phyloP scores from a whole-genome alignment of 2,888 invertebrate species.

The Hirtodrosophila duncani region DNA sequence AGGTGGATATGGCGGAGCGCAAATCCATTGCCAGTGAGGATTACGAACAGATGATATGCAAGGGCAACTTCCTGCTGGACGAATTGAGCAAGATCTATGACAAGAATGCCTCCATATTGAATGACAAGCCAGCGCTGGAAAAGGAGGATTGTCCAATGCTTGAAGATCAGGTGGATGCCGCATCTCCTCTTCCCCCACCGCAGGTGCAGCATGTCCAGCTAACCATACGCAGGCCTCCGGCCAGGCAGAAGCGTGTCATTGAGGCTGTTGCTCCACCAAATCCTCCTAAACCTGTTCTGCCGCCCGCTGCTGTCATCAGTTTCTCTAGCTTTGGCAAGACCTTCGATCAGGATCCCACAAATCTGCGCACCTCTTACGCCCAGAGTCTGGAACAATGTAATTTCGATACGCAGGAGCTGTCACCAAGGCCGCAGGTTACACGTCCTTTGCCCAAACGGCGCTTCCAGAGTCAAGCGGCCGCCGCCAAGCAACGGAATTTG shows the following conservation, averaged over 20 bases:
- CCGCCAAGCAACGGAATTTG: conserved; percentile 69
- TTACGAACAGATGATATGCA: conserved; percentile 71
- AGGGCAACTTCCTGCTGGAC: conserved; percentile 78
- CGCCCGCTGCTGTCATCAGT: conserved; percentile 30
- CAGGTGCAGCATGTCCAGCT: conserved; percentile 72
- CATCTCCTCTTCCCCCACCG: conserved; percentile 2
- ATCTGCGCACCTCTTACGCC: conserved; percentile 76
- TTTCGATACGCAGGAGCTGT: conserved; percentile 64
- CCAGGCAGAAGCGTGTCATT: conserved; percentile 49
- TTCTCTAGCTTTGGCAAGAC: conserved; percentile 65
- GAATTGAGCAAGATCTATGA: conserved; percentile 80
- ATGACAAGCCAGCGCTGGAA: conserved; percentile 75
- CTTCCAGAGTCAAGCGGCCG: conserved; percentile 61
- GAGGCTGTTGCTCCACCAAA: conserved; percentile 15
- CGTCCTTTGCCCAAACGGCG: conserved; percentile 68
- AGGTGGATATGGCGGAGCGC: conserved; percentile 45
- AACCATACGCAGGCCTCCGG: conserved; percentile 68
- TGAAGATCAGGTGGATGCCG: neutral
- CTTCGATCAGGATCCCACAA: conserved; percentile 78
- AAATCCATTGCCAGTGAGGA: conserved; percentile 42
- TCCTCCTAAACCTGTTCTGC: neutral
- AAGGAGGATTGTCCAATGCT: neutral
- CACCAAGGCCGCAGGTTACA: conserved; percentile 5
- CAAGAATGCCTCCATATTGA: conserved; percentile 81
- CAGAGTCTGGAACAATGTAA: conserved; percentile 77